Base-by-base conservation (phyloP, 2,888 invertebrate species). In the Belgica antarctica region DNA sequence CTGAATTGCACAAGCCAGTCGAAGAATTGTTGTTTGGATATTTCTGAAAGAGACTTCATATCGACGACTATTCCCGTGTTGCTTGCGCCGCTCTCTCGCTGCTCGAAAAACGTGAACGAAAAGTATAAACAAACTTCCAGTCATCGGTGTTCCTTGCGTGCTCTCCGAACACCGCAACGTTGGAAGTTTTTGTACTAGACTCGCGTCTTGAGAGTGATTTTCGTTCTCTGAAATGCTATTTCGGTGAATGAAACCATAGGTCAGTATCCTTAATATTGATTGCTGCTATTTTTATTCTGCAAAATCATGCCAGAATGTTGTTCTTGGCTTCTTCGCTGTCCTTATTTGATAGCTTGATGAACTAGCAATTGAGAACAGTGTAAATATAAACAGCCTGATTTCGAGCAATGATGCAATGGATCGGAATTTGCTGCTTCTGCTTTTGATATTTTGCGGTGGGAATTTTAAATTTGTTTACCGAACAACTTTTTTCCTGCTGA, bases 91-190 rank as follows among this genome's bases (percentile, higher is more conserved):
- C 52, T 52, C 52, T 52, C 52, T 19, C 22, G 22, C 3, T 19
- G 2, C 52, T 52, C 17, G 15, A n/a, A 17, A 17, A 17, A 52
- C 7, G 5, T 22, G 52, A 52, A 52, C 5, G 19, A 22, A 52
- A 41, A 52, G 22, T 22, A 52, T 52, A 52, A 52, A 52, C 52
- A 52, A 52, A 52, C 52, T 52, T 52, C 52, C 52, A 52, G 22
- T 22, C 19, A 19, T 31, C 7, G 22, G 22, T 12, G 22, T 52
- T 22, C 2, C 41, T 10, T 22, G 17, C 52, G 22, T 52, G 22
- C 19, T 41, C 12, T 41, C 41, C n/a, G 4, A 15, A 4, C 41
- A 12, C 52, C 22, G 19, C 7, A 17, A 52, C n/a, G 22, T 22
- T 52, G 22, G 52, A 52, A n/a, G 17, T 52, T 52, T 17, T 52